A percentile compares a stretch with the other conserved stretches of the same genome.
Evolutionary conservation across 2,113 vertebrate species (phyloP).

Genomic region (Lipotes vexillifer): DNA sequence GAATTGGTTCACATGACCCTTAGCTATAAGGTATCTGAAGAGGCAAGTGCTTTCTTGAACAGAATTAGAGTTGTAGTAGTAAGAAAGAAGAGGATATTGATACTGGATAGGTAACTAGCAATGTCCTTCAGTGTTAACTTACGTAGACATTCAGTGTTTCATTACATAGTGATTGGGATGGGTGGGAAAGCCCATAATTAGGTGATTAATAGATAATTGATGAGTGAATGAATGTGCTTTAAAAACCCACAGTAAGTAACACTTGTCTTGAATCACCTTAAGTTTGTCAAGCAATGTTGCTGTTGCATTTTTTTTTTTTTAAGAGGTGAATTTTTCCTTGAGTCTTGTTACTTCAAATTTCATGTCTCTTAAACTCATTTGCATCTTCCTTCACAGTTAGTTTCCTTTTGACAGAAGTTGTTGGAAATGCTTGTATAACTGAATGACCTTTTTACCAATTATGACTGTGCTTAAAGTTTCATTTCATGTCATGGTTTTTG

Average conservation of each 20-base stretch:
- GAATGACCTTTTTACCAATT: neutral
- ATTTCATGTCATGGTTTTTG: neutral
- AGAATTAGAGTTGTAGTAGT: neutral
- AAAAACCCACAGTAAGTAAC: neutral
- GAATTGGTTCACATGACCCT: neutral
- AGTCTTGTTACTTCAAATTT: neutral
- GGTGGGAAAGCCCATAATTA: neutral
- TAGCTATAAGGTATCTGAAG: neutral
- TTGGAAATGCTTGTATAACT: neutral
- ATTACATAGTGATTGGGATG: neutral
- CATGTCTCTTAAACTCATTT: neutral
- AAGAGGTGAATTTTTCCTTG: neutral
- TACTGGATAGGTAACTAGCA: neutral
- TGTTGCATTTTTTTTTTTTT: neutral
- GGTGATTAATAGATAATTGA: neutral
- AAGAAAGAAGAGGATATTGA: neutral
- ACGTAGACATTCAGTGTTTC: neutral
- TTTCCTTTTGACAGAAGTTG: neutral
- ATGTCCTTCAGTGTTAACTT: neutral
- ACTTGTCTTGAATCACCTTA: neutral
- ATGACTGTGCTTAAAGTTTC: neutral
- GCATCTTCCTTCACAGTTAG: neutral
- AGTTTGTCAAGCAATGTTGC: neutral
- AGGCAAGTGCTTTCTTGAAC: neutral
- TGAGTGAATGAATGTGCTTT: neutral